Percentiles rank a stretch among this genome's conserved stretches.
These are phyloP conservation scores for Cybosia mesomella DNA, from an alignment of 2,888 invertebrate genomes.

Conservation along the genomic window DNA sequence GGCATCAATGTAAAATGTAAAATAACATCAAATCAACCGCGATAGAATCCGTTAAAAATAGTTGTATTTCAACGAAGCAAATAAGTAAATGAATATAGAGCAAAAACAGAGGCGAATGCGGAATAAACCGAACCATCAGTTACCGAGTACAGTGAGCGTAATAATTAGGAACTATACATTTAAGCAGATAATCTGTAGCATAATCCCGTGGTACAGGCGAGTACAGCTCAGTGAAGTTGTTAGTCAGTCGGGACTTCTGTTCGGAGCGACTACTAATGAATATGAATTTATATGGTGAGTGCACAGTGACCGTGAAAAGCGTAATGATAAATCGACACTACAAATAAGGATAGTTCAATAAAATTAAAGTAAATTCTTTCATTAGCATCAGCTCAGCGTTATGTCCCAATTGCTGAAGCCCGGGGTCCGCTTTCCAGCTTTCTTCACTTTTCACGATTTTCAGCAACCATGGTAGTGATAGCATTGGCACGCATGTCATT, in stretches of 20 bases:
- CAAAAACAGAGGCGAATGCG: constrained; percentile 1
- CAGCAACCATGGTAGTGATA: too few relatives aligned
- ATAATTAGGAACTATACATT: constrained; percentile 11
- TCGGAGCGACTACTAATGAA: constrained; percentile 42
- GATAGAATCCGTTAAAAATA: too few relatives aligned
- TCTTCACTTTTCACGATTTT: not conserved
- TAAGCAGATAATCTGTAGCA: constrained; percentile 23
- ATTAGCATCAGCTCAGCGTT: too few relatives aligned
- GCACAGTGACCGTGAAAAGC: constrained; percentile 9
- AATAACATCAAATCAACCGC: too few relatives aligned
- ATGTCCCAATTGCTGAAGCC: too few relatives aligned
- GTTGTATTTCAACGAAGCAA: not conserved
- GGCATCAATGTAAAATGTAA: too few relatives aligned
- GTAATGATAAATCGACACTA: not conserved
- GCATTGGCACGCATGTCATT: too few relatives aligned
- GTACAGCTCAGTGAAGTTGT: constrained; percentile 18
- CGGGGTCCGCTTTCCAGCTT: too few relatives aligned
- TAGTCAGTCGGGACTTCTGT: constrained; percentile 32
- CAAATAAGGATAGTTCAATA: not conserved
- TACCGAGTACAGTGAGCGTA: constrained; percentile 1
- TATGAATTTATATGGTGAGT: constrained; percentile 37
- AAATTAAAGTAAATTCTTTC: not conserved
- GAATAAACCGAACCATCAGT: not conserved
- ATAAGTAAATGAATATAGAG: not conserved
- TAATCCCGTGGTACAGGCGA: not conserved